These are phyloP conservation scores for Drosophila prolongata DNA, from an alignment of 2,888 invertebrate species.

Conservation along the genomic window DNA sequence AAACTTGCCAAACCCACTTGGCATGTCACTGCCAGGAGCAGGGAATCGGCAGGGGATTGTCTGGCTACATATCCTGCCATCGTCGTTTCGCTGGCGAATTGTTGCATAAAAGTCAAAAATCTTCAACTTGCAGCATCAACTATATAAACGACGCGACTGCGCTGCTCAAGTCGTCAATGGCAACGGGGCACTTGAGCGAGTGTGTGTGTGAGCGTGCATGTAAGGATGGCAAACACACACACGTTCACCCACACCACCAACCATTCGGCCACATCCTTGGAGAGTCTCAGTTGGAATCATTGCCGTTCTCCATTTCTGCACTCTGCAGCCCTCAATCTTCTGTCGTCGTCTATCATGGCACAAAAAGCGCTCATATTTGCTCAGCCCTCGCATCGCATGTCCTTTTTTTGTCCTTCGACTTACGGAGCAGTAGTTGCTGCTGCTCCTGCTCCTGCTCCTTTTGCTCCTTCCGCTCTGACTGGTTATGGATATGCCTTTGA, in stretches of 20 bases:
- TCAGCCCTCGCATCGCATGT: conserved; percentile 65
- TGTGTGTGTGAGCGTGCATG: conserved; percentile 3
- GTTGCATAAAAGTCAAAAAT: conserved; percentile 80
- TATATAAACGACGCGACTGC: conserved; percentile 58
- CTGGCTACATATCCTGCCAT: conserved; percentile 58
- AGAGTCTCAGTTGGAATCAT: conserved; percentile 42
- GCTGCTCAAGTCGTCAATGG: conserved; percentile 75
- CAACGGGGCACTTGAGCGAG: conserved; percentile 67
- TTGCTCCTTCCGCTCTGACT: conserved; percentile 30
- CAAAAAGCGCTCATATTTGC: conserved; percentile 74
- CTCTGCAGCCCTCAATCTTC: conserved; percentile 35
- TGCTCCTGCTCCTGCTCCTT: not conserved
- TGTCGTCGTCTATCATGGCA: conserved; percentile 72
- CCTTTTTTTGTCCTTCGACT: conserved; percentile 79
- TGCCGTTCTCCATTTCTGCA: conserved; percentile 44
- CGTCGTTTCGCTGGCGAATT: conserved; percentile 65
- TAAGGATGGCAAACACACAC: conserved; percentile 41
- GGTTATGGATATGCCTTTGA: conserved; percentile 79
- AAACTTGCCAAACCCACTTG: conserved; percentile 64
- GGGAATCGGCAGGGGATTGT: conserved; percentile 13
- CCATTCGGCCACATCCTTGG: conserved; percentile 9
- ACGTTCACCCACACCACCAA: conserved; percentile 4
- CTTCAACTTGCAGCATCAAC: conserved; percentile 75
- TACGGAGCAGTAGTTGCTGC: conserved; percentile 43
- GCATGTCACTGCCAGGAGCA: conserved; percentile 60